Conservation (phyloP, 2,113 vertebrate genomes). For the Fregata magnificens region DNA sequence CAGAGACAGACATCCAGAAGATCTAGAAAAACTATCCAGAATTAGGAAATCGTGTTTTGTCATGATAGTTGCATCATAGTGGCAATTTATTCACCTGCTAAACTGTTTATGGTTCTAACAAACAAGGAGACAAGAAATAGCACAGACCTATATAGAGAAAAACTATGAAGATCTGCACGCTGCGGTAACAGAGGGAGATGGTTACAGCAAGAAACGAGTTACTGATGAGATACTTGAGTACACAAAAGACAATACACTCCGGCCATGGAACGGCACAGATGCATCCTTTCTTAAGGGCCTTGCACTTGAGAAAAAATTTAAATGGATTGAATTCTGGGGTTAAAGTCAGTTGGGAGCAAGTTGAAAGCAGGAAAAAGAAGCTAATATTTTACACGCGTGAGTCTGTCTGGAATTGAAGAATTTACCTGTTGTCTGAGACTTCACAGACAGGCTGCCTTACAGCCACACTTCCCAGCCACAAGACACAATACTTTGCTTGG, state of each 20-base stretch:
- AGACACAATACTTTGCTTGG: background rate
- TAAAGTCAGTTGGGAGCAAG: background rate
- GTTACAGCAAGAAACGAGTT: background rate
- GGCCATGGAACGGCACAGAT: fast-evolving
- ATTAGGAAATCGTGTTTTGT: background rate
- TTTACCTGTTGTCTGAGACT: background rate
- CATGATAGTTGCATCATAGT: background rate
- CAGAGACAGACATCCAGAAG: background rate
- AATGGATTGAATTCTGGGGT: background rate
- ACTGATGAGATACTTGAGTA: background rate
- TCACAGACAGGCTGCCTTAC: background rate
- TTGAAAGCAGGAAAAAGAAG: background rate
- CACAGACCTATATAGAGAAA: background rate
- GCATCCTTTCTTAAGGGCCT: background rate
- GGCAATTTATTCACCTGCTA: background rate
- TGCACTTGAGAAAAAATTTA: background rate
- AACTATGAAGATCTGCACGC: background rate
- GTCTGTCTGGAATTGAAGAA: background rate
- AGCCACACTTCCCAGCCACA: background rate
- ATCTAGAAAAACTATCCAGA: background rate
- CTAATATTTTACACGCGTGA: background rate
- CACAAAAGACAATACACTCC: background rate
- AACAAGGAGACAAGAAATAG: background rate
- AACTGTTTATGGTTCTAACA: background rate
- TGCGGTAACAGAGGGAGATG: background rate